Evolutionary conservation across 2,888 invertebrate genomes (phyloP).

Genomic region (Andrena camellia): DNA sequence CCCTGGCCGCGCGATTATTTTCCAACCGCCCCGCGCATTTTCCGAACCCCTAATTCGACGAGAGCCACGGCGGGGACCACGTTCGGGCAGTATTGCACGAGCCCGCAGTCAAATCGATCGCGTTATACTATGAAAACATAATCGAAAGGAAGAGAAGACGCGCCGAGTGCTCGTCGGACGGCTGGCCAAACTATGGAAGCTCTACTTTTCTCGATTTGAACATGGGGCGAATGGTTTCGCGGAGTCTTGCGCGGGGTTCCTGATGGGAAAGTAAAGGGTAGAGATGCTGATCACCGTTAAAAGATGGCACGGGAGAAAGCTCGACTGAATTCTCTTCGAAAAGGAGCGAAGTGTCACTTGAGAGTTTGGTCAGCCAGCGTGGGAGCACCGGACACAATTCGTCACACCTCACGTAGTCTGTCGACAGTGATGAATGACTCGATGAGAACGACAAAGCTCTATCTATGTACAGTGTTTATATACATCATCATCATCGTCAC

Average conservation of each 20-base stretch:
- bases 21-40: not conserved
- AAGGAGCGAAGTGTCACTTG: not conserved
- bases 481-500: constrained; percentile 73
- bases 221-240: not conserved
- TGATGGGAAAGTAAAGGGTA: not conserved
- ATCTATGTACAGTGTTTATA: constrained; percentile 80
- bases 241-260: not conserved
- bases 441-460: constrained; percentile 76
- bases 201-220: not conserved
- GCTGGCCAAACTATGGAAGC: not conserved
- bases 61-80: constrained; percentile 18
- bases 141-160: constrained; percentile 76
- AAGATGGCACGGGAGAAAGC: not conserved
- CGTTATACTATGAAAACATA: constrained; percentile 80
- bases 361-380: constrained; percentile 16
- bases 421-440: constrained; percentile 73
- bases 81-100: constrained; percentile 78
- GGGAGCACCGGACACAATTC: constrained; percentile 8
- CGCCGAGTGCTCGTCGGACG: not conserved
- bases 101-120: constrained; percentile 71
- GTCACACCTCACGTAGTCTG: constrained; percentile 57
- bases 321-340: not conserved
- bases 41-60: not conserved
- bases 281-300: not conserved
- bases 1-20: constrained; percentile 19